Evolutionary conservation across 1,140 invertebrate species (phyloP).

Genomic region (Phthorimaea operculella): DNA sequence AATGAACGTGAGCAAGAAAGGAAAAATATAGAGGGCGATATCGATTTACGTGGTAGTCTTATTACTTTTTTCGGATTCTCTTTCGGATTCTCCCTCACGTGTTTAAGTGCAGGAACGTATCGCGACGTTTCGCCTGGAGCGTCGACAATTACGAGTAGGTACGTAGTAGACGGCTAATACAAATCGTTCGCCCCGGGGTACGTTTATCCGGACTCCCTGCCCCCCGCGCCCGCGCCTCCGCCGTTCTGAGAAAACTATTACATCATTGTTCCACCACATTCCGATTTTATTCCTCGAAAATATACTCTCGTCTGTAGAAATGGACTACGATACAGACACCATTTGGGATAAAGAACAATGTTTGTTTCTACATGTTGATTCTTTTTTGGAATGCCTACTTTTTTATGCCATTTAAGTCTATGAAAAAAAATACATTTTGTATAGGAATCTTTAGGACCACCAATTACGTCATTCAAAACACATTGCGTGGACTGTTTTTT

Average conservation of each 20-base stretch:
- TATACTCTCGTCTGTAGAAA: slow-evolving; percentile 25
- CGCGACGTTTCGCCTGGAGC: slow-evolving; percentile 31
- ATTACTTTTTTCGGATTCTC: slow-evolving; percentile 50
- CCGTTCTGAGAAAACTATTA: slow-evolving; percentile 39
- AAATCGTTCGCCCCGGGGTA: slow-evolving; percentile 58
- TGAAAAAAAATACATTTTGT: too few species aligned
- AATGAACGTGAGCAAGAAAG: slow-evolving; percentile 10
- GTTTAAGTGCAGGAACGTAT: slow-evolving; percentile 41
- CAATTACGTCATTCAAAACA: too few species aligned
- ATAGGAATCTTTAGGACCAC: too few species aligned
- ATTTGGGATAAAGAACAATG: not conserved
- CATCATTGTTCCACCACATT: slow-evolving; percentile 32
- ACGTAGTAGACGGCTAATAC: slow-evolving; percentile 59
- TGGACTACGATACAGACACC: slow-evolving; percentile 15
- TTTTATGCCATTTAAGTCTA: too few species aligned
- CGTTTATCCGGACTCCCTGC: slow-evolving; percentile 41
- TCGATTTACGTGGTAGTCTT: slow-evolving; percentile 31
- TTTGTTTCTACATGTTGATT: not conserved
- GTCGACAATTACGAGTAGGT: slow-evolving; percentile 60
- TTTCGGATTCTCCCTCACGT: slow-evolving; percentile 40
- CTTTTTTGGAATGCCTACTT: too few species aligned
- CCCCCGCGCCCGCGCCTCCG: not conserved
- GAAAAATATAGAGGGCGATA: slow-evolving; percentile 21
- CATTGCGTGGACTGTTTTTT: too few species aligned
- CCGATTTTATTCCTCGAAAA: slow-evolving; percentile 37